phyloP scores from a whole-genome alignment of 2,797 vertebrate species.

The Fratercula arctica region DNA sequence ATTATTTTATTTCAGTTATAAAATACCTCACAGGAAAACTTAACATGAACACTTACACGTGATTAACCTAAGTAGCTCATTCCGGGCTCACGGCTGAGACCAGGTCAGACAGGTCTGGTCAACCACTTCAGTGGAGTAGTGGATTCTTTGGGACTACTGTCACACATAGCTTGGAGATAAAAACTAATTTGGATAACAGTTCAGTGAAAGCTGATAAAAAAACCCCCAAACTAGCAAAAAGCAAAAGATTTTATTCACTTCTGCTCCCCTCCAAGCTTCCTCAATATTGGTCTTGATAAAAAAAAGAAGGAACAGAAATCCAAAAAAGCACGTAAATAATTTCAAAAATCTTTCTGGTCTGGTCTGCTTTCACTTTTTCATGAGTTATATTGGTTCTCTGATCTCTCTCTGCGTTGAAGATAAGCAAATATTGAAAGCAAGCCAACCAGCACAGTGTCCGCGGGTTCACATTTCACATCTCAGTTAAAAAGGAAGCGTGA shows the following conservation, averaged over 20 bases:
- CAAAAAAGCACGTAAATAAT: not conserved
- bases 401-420: not conserved
- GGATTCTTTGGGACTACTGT: not conserved
- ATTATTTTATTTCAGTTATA: not conserved
- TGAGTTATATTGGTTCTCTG: not conserved
- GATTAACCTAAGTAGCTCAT: not conserved
- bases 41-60: fast-evolving
- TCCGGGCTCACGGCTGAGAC: not conserved
- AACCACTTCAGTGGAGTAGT: not conserved
- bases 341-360: no score
- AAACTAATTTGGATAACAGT: not conserved
- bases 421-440: not conserved
- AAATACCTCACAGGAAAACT: not conserved
- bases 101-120: not conserved
- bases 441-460: not conserved
- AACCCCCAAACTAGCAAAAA: not conserved
- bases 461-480: not conserved
- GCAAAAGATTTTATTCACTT: not conserved
- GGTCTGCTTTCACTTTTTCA: not conserved
- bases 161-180: not conserved
- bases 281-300: not conserved
- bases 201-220: not conserved
- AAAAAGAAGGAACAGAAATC: not conserved
- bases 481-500: not conserved
- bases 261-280: not conserved